Conservation (phyloP, 2,113 vertebrate genomes). For the Azemiops feae region DNA sequence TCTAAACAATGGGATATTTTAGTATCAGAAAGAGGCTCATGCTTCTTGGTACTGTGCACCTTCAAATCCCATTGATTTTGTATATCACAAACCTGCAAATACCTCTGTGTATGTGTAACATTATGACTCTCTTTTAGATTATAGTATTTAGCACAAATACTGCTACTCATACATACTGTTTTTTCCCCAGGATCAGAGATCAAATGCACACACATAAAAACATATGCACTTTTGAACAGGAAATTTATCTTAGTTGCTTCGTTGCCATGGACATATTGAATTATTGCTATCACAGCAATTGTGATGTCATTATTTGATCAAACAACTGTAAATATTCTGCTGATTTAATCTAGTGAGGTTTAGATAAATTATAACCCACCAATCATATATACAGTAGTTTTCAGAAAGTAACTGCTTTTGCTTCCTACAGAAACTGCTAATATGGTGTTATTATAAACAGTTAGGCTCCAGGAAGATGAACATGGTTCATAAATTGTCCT, state of each 20-base stretch:
- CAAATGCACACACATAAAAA: background rate
- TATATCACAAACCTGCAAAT: background rate
- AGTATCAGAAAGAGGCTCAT: slow-evolving; percentile 9
- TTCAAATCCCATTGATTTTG: slow-evolving; percentile 25
- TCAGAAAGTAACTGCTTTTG: background rate
- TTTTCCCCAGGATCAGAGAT: slow-evolving; percentile 10
- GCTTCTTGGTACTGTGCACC: slow-evolving; percentile 26
- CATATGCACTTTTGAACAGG: slow-evolving; percentile 21
- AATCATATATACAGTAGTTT: background rate
- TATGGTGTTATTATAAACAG: background rate
- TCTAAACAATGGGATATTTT: slow-evolving; percentile 20
- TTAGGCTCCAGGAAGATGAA: background rate
- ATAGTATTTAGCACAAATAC: slow-evolving; percentile 9
- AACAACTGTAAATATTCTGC: background rate
- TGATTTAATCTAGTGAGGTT: background rate
- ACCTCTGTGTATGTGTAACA: background rate
- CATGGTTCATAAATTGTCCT: background rate
- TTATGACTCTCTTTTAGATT: background rate
- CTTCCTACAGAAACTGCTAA: background rate
- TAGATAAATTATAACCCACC: background rate
- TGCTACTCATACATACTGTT: slow-evolving; percentile 3
- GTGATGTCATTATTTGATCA: background rate
- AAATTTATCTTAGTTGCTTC: slow-evolving; percentile 8
- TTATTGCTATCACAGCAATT: background rate
- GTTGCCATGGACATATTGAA: background rate